Evolutionary conservation across 2,113 vertebrate species (phyloP), one percentile per base, ranked within the genome.

Genomic region (Arvicanthis niloticus): DNA sequence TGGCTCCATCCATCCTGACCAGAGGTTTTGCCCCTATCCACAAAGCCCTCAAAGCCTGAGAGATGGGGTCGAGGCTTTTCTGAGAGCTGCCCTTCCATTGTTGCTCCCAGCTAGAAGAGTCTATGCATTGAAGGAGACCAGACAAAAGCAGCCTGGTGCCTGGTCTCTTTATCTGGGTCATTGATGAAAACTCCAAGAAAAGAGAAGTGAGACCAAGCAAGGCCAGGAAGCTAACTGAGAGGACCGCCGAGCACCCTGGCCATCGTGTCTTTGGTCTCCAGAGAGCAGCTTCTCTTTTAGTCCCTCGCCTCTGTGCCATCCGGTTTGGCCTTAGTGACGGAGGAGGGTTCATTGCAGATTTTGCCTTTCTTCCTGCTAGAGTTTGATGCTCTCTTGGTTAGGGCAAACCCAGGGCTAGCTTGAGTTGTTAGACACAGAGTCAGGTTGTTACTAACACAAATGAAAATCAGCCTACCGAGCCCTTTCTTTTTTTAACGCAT

Each of bases 151-250:
- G 12, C 42, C 60, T 0, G 0, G 10, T 88, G 67, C 67, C 82
- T 31, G 22, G 7, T 77, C n/a, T 92, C 95, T 92, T 45, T 68
- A 42, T 73, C 0, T 0, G 58, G 67, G 80, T 65, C 29, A 5
- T 5, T 48, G 72, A 93, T 58, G 53, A 92, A 91, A 96, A 89
- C 89, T 78, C 70, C 82, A 26, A 92, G 62, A 76, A 97, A 93
- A 94, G 89, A 58, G 96, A 96, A 97, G 65, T 97, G 95, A 97
- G 75, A 87, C 72, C 2, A 5, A 58, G 93, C 73, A 45, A 94
- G 48, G 87, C 84, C 67, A 65, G 73, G 91, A 81, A 73, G 8
- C 34, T 48, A n/a, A 53, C 75, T 29, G 80, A 56, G n/a, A 73
- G 85, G 91, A 68, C 70, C 53, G 40, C n/a, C 22, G 21, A 40